Percentiles rank a stretch among this genome's conserved stretches.
Conservation (phyloP, 2,113 vertebrate species). For the Regulus satrapa region DNA sequence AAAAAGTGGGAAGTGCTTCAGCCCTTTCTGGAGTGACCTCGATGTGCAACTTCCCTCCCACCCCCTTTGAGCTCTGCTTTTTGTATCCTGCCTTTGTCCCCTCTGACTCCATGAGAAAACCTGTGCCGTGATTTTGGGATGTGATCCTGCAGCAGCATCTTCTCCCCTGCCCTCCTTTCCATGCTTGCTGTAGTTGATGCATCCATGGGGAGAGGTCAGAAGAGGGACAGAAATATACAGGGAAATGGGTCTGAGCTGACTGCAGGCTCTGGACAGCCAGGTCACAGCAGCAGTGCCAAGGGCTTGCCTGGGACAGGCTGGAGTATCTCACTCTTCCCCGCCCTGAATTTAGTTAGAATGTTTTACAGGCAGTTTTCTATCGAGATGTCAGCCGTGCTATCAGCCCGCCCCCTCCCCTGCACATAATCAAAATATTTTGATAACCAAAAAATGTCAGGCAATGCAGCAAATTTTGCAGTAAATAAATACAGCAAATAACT, state of each 20-base stretch:
- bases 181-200: not conserved
- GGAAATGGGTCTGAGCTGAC: not conserved
- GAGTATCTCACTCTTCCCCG: not conserved
- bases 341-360: not conserved
- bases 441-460: conserved; percentile 21
- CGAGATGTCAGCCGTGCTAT: rapidly evolving
- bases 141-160: not conserved
- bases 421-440: conserved; percentile 53
- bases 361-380: conserved; percentile 8
- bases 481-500: conserved; percentile 32
- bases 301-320: not conserved
- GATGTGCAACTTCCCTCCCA: not conserved
- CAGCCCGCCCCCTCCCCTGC: not conserved
- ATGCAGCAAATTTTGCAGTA: conserved; percentile 23
- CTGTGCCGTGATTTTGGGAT: not conserved
- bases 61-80: not conserved
- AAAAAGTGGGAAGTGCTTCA: not conserved
- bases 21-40: not conserved
- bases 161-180: not conserved
- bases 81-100: not conserved
- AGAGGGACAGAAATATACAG: not conserved
- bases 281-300: not conserved
- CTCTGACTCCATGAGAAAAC: not conserved
- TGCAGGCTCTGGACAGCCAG: not conserved
- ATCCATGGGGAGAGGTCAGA: not conserved